These are phyloP conservation scores for Zaprionus tsacasi DNA, from an alignment of 1,140 invertebrate species.

Conservation along the genomic window DNA sequence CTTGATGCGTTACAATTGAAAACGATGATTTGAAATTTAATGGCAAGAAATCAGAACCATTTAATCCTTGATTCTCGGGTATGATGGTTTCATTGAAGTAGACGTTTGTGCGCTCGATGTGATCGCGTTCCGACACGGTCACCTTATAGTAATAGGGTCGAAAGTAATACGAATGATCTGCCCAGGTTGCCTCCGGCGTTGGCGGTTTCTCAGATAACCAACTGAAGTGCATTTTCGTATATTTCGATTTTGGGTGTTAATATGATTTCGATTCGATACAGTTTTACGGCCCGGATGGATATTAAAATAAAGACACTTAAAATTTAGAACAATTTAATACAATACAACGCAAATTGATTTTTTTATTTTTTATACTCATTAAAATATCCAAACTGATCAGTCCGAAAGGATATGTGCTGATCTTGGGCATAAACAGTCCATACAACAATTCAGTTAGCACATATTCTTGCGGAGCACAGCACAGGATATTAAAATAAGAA, in stretches of 20 bases:
- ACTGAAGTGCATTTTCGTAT: slow-evolving; percentile 81
- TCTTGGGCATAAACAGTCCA: not conserved
- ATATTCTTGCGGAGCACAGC: slow-evolving; percentile 54
- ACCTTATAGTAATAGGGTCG: slow-evolving; percentile 84
- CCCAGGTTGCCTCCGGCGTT: slow-evolving; percentile 83
- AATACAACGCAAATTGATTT: slow-evolving; percentile 56
- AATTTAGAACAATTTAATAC: slow-evolving; percentile 84
- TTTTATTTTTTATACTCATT: slow-evolving; percentile 15
- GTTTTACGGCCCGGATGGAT: slow-evolving; percentile 30
- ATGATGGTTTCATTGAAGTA: slow-evolving; percentile 85
- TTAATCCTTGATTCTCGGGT: slow-evolving; percentile 81
- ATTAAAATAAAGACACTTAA: slow-evolving; percentile 84
- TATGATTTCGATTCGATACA: slow-evolving; percentile 21
- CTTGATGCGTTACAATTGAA: slow-evolving; percentile 87
- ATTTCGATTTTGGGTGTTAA: slow-evolving; percentile 40
- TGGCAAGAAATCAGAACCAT: slow-evolving; percentile 85
- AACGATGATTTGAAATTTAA: slow-evolving; percentile 87
- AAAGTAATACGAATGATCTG: slow-evolving; percentile 85
- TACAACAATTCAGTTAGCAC: not conserved
- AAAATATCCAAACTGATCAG: slow-evolving; percentile 9
- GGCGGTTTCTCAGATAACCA: slow-evolving; percentile 75
- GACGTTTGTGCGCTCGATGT: slow-evolving; percentile 85
- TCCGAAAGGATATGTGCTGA: slow-evolving; percentile 60
- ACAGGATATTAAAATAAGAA: slow-evolving; percentile 25
- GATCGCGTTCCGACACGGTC: slow-evolving; percentile 87